Evolutionary conservation across 2,797 vertebrate species (phyloP), one percentile per base, ranked within the genome.

Genomic region (Perodicticus potto): DNA sequence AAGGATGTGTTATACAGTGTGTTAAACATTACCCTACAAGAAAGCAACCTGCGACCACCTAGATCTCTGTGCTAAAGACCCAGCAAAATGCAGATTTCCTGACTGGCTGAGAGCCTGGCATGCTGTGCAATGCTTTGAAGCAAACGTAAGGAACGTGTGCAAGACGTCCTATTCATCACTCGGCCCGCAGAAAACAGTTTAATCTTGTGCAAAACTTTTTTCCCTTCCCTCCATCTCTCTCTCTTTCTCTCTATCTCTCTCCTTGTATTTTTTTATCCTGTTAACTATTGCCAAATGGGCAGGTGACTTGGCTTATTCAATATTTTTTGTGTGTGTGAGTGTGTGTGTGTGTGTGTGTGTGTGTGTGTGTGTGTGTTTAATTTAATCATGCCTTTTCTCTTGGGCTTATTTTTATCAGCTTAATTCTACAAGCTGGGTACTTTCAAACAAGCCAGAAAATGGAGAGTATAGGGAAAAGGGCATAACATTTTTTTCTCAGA

Each of bases 11-110:
- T 88, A 7, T 69, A 96, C 57, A 95, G 84, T 74, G 67, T 49
- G 93, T 85, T 95, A 95, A 89, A 92, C 49, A 89, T 96, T 85
- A 67, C 73, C 88, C 83, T 86, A 61, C 43, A 89, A 12, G 45
- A 97, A 94, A 80, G 53, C 85, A 95, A 86, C 73, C 59, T 95
- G 55, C 73, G 86, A 89, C 72, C 1, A 1, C 23, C 73, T 55
- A 85, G 43, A 43, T 76, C 72, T 9, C 13, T 81, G 92, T 93
- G 95, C 57, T 4, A 0, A 89, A 90, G 23, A 25, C 10, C 82
- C 84, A 96, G 69, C 78, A 83, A 97, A 96, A 92, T 55, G 0
- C 12, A 89, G 67, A 87, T 91, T 93, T 97, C 96, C 49, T 89
- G 59, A 92, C 91, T 82, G 76, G 9, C 67, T 94, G 25, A 97